A percentile compares a stretch with the other conserved stretches of the same genome.
Conservation (phyloP, 2,113 vertebrate species). For the Pteropus alecto region DNA sequence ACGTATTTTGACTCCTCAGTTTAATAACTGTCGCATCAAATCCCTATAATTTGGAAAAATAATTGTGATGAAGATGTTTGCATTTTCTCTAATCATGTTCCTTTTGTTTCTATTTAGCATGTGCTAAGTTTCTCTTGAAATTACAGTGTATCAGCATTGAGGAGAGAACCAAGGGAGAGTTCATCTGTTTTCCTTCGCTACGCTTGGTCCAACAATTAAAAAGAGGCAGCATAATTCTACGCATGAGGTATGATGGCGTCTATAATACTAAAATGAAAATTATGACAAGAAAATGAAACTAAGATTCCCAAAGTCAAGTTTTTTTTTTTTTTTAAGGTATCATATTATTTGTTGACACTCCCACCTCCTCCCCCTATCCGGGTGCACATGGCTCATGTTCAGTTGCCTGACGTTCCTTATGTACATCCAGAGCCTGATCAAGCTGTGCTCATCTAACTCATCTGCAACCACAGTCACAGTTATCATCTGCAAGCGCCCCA, state of each 20-base stretch:
- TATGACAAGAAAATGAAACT: constrained; percentile 30
- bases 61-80: constrained; percentile 60
- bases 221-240: not conserved
- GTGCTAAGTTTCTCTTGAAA: constrained; percentile 34
- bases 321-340: not conserved
- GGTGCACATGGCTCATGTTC: fast-evolving
- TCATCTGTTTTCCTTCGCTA: not conserved
- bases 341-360: not conserved
- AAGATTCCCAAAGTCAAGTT: not conserved
- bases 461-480: not conserved
- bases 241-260: not conserved
- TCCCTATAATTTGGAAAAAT: constrained; percentile 59
- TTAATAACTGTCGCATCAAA: constrained; percentile 56
- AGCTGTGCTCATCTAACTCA: not conserved
- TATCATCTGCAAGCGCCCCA: too few relatives aligned
- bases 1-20: constrained; percentile 61
- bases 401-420: not conserved
- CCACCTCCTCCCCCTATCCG: fast-evolving
- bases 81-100: constrained; percentile 62
- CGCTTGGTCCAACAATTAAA: not conserved
- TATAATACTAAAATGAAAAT: not conserved
- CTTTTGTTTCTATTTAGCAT: constrained; percentile 34
- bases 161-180: not conserved
- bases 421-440: too few relatives aligned
- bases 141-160: not conserved